phyloP scores from a whole-genome alignment of 1,140 invertebrate genomes.

The Caligus rogercresseyi region DNA sequence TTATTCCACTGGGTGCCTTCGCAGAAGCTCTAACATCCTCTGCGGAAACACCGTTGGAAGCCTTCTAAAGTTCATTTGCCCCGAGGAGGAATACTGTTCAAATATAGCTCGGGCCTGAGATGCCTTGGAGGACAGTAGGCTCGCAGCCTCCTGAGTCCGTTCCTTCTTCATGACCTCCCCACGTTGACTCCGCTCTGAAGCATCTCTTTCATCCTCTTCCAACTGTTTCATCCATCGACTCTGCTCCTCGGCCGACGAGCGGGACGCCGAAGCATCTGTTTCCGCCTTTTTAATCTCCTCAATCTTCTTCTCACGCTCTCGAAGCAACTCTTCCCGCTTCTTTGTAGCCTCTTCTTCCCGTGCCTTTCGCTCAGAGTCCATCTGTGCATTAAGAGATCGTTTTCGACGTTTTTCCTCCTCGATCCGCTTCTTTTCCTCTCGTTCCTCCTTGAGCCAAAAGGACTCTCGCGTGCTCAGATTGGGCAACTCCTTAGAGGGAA shows the following conservation, averaged over 20 bases:
- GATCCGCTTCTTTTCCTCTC: constrained; percentile 18
- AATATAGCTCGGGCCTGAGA: background rate
- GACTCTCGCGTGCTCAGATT: constrained; percentile 12
- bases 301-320: constrained; percentile 16
- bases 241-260: background rate
- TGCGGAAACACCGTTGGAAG: background rate
- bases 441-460: constrained; percentile 18
- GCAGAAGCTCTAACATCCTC: background rate
- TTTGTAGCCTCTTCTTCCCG: constrained; percentile 15
- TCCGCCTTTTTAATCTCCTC: constrained; percentile 12
- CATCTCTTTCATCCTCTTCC: background rate
- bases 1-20: background rate
- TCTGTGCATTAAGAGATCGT: constrained; percentile 2
- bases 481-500: constrained; percentile 17
- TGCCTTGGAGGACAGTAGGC: background rate
- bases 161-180: constrained; percentile 14
- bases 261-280: background rate
- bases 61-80: background rate
- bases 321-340: background rate
- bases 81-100: background rate
- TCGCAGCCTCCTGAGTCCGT: constrained; percentile 14
- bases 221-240: background rate
- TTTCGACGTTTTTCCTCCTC: constrained; percentile 12
- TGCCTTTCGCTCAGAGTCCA: background rate
- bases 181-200: constrained; percentile 1